Evolutionary conservation across 2,797 vertebrate genomes (phyloP), one percentile per base, ranked within the genome.

Genomic region (Tinamus major): DNA sequence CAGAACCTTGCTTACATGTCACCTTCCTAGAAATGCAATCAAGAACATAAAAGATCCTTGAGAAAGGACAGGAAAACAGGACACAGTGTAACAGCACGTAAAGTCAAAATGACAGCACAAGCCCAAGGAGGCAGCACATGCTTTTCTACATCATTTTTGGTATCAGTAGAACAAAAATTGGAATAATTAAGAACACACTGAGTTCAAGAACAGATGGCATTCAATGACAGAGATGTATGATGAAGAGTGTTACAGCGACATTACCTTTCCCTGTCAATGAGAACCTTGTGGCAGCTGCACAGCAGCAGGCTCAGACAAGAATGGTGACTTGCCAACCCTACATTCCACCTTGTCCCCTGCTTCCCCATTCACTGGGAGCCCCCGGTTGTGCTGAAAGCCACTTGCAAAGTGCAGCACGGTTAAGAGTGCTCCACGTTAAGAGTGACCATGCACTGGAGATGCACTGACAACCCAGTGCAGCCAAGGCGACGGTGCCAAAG

Each of bases 281-380:
- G 58, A 87, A 51, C 41, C 3, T 23, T 27, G 33, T 8, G 29
- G 8, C 2, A 65, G 39, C 42, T 78, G 27, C 46, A 21, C 37
- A 87, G 13, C 0, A 86, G 59, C 33, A 62, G 26, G 17, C 33
- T 76, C n/a, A 20, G 55, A 41, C 62, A 65, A 27, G 1, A 4
- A 64, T n/a, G 12, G 26, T 10, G 64, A 70, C 14, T 10, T 26
- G 23, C 78, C 31, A 74, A 61, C 13, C 16, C 63, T 2, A 8
- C 0, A 1, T 33, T 23, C 16, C 0, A 1, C 7, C 18, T 33
- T 55, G 19, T 27, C 63, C 59, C 53, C 44, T 49, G 48, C 48
- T 13, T 13, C 48, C 48, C 48, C 48, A 49, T 49, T 49, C 48
- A 49, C 48, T 23, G 11, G 6, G 7, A 4, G 48, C 48, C 23